These are phyloP conservation scores for Oenanthe oenanthe DNA, from an alignment of 2,113 vertebrate species.

Conservation along the genomic window DNA sequence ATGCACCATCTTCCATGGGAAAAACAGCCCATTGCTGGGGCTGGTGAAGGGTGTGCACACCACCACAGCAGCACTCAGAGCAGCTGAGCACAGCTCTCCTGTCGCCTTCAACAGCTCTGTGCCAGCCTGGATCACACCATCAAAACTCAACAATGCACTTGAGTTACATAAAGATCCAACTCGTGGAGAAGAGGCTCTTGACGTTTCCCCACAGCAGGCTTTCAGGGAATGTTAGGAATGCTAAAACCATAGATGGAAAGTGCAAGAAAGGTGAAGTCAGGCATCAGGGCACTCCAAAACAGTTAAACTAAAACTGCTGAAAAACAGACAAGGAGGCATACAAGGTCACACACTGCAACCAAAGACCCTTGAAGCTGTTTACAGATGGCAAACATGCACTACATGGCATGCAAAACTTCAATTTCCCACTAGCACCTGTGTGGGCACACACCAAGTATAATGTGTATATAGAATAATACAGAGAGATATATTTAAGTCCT, in stretches of 20 bases:
- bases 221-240: not conserved
- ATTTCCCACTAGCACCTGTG: not conserved
- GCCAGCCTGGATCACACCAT: not conserved
- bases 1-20: not conserved
- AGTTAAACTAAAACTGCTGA: not conserved
- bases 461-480: not conserved
- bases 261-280: not conserved
- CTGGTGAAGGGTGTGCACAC: not conserved
- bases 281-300: not conserved
- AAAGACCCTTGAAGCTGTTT: not conserved
- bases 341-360: not conserved
- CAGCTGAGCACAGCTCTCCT: not conserved
- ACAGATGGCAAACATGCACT: not conserved
- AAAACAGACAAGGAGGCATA: not conserved
- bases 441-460: not conserved
- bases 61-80: not conserved
- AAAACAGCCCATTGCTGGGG: not conserved
- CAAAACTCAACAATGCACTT: conserved; percentile 8
- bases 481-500: not conserved
- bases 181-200: not conserved
- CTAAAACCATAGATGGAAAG: not conserved
- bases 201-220: not conserved
- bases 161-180: not conserved
- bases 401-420: not conserved
- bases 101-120: not conserved